Evolutionary conservation across 2,888 invertebrate species (phyloP).

Genomic region (Cabera pusaria): DNA sequence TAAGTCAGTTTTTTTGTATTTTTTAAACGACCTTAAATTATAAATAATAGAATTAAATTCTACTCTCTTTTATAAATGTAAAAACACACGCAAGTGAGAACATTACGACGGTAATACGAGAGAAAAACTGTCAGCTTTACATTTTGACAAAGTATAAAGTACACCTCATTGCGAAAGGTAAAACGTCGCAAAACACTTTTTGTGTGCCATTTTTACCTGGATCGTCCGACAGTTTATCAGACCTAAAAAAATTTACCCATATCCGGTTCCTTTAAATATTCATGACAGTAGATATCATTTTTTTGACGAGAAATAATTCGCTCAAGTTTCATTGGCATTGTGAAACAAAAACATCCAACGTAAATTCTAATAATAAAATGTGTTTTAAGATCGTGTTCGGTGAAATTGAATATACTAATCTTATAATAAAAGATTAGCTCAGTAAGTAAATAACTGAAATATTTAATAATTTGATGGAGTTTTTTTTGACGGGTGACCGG

Average conservation of each 20-base stretch:
- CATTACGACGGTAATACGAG: constrained; percentile 10
- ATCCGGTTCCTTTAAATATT: constrained; percentile 28
- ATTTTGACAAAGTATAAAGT: constrained; percentile 13
- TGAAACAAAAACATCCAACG: no score
- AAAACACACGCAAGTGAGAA: constrained; percentile 12
- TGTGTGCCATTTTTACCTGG: constrained; percentile 22
- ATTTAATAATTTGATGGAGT: no score
- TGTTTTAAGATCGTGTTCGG: no score
- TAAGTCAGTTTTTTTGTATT: no score
- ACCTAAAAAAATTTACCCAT: constrained; percentile 23
- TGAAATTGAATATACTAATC: no score
- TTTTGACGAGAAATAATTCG: constrained; percentile 14
- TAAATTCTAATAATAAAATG: no score
- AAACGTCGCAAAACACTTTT: constrained; percentile 26
- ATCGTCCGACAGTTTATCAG: constrained; percentile 21
- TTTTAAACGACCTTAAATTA: no score
- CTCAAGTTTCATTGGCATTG: no score
- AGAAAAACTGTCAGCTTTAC: constrained; percentile 15
- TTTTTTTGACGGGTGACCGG: no score
- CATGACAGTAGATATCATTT: constrained; percentile 28
- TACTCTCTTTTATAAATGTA: constrained; percentile 13
- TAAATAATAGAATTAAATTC: no score
- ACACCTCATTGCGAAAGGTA: constrained; percentile 17
- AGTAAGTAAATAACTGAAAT: no score
- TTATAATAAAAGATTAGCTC: no score